A percentile compares a stretch with the other conserved stretches of the same genome.
These are phyloP conservation scores for Dryococelus australis DNA, from an alignment of 2,888 invertebrate genomes.

Conservation along the genomic window DNA sequence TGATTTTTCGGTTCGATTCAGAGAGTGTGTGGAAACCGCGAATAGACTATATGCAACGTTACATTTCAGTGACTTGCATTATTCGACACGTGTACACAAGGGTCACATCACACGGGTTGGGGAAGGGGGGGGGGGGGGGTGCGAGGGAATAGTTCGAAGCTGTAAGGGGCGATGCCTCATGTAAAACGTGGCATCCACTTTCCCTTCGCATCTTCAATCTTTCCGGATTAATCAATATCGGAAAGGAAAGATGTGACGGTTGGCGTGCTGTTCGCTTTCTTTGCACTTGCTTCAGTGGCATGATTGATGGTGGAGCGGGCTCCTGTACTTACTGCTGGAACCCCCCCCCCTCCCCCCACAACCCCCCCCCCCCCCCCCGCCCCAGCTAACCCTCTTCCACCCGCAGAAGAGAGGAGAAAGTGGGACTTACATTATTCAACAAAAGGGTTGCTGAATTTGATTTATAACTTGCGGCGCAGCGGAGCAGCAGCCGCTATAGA, in stretches of 20 bases:
- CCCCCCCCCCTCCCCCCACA: background rate
- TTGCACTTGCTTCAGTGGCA: background rate
- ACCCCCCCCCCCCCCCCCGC: too few relatives aligned
- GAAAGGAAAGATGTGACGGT: constrained; percentile 5
- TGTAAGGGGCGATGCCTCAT: too few relatives aligned
- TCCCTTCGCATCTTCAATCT: constrained; percentile 4
- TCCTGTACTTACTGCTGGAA: background rate
- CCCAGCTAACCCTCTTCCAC: too few relatives aligned
- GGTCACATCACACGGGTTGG: too few relatives aligned
- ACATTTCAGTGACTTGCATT: too few relatives aligned
- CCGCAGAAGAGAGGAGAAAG: background rate
- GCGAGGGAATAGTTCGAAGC: background rate
- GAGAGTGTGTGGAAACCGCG: too few relatives aligned
- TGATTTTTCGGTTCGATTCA: too few relatives aligned
- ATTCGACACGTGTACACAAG: too few relatives aligned
- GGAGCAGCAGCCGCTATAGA: background rate
- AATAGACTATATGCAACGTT: too few relatives aligned
- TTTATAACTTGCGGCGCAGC: background rate
- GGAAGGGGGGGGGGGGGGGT: background rate
- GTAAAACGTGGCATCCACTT: too few relatives aligned
- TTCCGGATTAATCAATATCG: background rate
- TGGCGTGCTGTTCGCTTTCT: background rate
- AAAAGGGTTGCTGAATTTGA: constrained; percentile 16
- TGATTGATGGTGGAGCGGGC: background rate
- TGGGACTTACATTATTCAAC: constrained; percentile 16